phyloP scores from a whole-genome alignment of 2,113 vertebrate genomes.

The Notarius quadriscutis region DNA sequence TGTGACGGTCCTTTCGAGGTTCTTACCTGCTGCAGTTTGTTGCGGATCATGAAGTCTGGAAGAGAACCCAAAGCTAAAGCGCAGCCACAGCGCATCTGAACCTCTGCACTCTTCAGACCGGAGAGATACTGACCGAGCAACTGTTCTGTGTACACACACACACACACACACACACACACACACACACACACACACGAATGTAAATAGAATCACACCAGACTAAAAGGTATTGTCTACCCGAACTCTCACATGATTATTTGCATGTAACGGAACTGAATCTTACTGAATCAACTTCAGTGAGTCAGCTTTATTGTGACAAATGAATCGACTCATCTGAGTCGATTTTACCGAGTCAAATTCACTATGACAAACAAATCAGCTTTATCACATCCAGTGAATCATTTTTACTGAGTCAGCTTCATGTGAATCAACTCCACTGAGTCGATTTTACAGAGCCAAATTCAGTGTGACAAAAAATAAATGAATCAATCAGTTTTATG shows the following conservation, averaged over 20 bases:
- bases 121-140: conserved; percentile 79
- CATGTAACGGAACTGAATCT: not conserved
- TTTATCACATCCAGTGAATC: not conserved
- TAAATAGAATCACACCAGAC: not conserved
- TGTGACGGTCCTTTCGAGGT: not conserved
- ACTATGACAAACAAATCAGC: not conserved
- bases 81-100: conserved; percentile 85
- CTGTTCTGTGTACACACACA: conserved; percentile 66
- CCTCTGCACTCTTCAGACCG: conserved; percentile 78
- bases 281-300: not conserved
- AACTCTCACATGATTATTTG: not conserved
- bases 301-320: not conserved
- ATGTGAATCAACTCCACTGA: not conserved
- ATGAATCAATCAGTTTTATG: no score
- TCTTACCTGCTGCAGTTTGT: conserved; percentile 83
- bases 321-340: not conserved
- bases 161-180: not conserved
- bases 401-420: not conserved
- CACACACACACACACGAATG: conserved; percentile 13
- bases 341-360: not conserved
- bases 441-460: not conserved
- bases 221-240: not conserved
- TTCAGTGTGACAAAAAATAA: not conserved
- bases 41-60: conserved; percentile 80
- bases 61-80: conserved; percentile 86